Evolutionary conservation across 2,888 invertebrate genomes (phyloP).

Genomic region (Mimumesa dahlbomi): DNA sequence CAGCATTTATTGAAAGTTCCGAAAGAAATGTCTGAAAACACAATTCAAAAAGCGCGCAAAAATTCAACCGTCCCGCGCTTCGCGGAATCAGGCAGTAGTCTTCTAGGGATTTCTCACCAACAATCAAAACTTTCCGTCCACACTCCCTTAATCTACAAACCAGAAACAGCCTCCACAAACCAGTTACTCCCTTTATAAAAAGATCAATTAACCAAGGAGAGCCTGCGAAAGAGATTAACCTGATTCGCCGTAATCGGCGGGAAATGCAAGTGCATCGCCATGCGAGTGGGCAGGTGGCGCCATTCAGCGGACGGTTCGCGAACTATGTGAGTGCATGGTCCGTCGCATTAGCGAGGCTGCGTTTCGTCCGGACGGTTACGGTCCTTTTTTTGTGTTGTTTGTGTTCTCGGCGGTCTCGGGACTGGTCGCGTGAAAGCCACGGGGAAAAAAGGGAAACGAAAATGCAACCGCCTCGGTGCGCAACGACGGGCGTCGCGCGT

Average conservation of each 20-base stretch:
- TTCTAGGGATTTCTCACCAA: neutral
- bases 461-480: neutral
- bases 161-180: too few species aligned
- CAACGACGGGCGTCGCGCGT: neutral
- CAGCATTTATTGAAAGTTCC: too few species aligned
- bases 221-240: too few species aligned
- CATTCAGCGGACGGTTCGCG: too few species aligned
- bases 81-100: neutral
- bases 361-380: slow-evolving; percentile 20
- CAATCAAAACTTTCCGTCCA: too few species aligned
- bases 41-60: neutral
- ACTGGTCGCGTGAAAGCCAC: slow-evolving; percentile 1
- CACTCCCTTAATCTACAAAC: neutral
- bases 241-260: too few species aligned
- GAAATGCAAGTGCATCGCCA: too few species aligned
- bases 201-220: too few species aligned
- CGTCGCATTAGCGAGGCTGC: slow-evolving; percentile 39
- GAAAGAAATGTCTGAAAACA: too few species aligned
- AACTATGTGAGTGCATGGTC: slow-evolving; percentile 31
- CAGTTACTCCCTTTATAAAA: too few species aligned
- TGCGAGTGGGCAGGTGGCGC: too few species aligned
- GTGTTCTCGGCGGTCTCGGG: neutral
- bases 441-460: neutral
- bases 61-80: neutral
- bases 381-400: slow-evolving; percentile 28